Percentiles rank a stretch among this genome's conserved stretches.
Conservation (phyloP, 2,888 invertebrate species). For the Esperia sulphurella region DNA sequence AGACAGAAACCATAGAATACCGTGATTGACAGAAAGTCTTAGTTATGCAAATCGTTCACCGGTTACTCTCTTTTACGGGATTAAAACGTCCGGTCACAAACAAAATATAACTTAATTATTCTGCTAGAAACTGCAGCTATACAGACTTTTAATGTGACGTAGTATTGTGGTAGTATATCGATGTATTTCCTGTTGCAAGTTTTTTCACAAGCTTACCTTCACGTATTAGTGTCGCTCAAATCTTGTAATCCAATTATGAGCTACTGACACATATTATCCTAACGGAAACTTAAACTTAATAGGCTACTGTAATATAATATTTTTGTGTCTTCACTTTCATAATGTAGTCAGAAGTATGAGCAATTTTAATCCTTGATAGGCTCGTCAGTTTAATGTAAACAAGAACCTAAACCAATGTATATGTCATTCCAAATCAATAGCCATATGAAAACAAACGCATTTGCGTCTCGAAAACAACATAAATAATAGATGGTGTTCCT, state of each 20-base stretch:
- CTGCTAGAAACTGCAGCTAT: conserved; percentile 26
- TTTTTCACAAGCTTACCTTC: background rate
- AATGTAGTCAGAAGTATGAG: too few species aligned
- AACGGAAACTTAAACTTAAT: background rate
- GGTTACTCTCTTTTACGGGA: conserved; percentile 22
- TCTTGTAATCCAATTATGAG: too few species aligned
- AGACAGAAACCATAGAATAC: background rate
- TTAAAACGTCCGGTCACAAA: conserved; percentile 40
- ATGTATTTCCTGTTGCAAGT: background rate
- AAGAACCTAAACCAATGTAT: too few species aligned
- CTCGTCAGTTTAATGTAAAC: too few species aligned
- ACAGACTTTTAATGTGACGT: conserved; percentile 14
- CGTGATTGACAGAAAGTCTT: conserved; percentile 18
- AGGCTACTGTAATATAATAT: too few species aligned
- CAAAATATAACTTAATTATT: conserved; percentile 40
- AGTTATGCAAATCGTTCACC: conserved; percentile 35
- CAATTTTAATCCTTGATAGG: too few species aligned
- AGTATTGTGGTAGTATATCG: too few species aligned
- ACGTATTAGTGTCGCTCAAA: background rate
- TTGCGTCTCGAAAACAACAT: too few species aligned
- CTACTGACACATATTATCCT: background rate
- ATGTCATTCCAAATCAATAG: too few species aligned
- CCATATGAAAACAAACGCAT: too few species aligned
- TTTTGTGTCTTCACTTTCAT: too few species aligned
- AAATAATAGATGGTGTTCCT: too few species aligned